Evolutionary conservation across 2,888 invertebrate species (phyloP).

Genomic region (Thecophora atra): DNA sequence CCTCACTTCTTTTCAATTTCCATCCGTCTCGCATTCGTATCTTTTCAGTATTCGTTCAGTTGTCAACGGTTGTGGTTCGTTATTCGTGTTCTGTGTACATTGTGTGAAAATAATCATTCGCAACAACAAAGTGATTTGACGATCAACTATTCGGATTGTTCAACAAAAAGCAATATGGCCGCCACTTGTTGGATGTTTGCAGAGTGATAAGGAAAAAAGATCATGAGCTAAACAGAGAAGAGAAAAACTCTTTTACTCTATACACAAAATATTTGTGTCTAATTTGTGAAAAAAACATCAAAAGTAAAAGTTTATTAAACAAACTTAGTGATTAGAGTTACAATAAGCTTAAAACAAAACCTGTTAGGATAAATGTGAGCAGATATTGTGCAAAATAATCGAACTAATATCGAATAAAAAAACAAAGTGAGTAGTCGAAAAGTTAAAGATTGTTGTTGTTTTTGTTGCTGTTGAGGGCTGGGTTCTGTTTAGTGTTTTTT

Average conservation of each 20-base stretch:
- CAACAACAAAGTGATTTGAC: conserved; percentile 42
- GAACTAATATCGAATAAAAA: not conserved
- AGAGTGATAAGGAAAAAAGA: conserved; percentile 39
- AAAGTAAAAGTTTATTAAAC: conserved; percentile 18
- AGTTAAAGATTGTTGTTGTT: conserved; percentile 37
- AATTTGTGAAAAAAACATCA: conserved; percentile 29
- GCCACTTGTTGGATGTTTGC: conserved; percentile 63
- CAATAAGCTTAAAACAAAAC: conserved; percentile 6
- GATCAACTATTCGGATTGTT: conserved; percentile 39
- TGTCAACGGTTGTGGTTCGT: conserved; percentile 25
- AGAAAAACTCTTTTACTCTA: conserved; percentile 26
- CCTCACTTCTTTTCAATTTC: too few species aligned
- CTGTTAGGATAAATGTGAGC: not conserved
- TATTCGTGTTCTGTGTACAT: conserved; percentile 36
- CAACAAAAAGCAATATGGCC: conserved; percentile 61
- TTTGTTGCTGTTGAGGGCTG: conserved; percentile 36
- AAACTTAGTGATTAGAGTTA: conserved; percentile 8
- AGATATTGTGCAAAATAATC: not conserved
- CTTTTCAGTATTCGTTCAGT: conserved; percentile 39
- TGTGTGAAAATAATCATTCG: conserved; percentile 37
- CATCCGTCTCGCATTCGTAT: too few species aligned
- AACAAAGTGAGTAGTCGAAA: not conserved
- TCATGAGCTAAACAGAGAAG: conserved; percentile 33
- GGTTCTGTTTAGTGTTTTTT: conserved; percentile 18
- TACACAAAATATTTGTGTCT: conserved; percentile 30